These are phyloP conservation scores for Stichopus chloronotus DNA, from an alignment of 35 echinoderm and acorn worm genomes.

Conservation along the genomic window DNA sequence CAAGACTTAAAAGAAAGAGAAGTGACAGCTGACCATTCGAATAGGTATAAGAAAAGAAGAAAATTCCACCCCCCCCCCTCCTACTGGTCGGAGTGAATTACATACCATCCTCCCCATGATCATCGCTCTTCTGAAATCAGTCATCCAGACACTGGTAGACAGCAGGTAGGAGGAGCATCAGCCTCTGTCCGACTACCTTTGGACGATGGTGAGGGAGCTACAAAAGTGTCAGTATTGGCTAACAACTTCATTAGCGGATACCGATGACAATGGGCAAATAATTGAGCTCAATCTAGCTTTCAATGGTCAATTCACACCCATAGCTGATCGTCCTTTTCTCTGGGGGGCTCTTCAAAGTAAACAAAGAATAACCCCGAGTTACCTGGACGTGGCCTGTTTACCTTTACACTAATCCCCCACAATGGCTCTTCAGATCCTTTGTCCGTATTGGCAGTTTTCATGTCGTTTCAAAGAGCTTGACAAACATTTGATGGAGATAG, in stretches of 20 bases:
- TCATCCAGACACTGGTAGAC: neutral
- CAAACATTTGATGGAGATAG: slow-evolving; percentile 19
- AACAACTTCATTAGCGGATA: slow-evolving; percentile 35
- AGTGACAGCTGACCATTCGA: neutral
- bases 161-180: neutral
- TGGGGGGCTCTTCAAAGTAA: slow-evolving; percentile 24
- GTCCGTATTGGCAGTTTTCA: slow-evolving; percentile 35
- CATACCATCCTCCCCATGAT: neutral
- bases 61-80: neutral
- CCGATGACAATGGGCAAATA: slow-evolving; percentile 19
- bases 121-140: too few relatives aligned
- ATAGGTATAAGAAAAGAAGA: neutral
- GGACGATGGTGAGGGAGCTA: too few relatives aligned
- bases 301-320: slow-evolving; percentile 40
- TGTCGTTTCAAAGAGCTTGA: slow-evolving; percentile 21
- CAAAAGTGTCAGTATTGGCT: slow-evolving; percentile 23
- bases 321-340: neutral
- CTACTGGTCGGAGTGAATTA: slow-evolving; percentile 2
- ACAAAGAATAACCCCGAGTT: slow-evolving; percentile 25
- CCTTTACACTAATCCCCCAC: slow-evolving; percentile 11
- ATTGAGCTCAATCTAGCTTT: slow-evolving; percentile 22
- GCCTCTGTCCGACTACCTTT: neutral
- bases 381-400: slow-evolving; percentile 38
- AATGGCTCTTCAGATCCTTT: slow-evolving; percentile 14
- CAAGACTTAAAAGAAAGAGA: neutral